Evolutionary conservation across 2,888 invertebrate species (phyloP).

Genomic region (Operophtera brumata): DNA sequence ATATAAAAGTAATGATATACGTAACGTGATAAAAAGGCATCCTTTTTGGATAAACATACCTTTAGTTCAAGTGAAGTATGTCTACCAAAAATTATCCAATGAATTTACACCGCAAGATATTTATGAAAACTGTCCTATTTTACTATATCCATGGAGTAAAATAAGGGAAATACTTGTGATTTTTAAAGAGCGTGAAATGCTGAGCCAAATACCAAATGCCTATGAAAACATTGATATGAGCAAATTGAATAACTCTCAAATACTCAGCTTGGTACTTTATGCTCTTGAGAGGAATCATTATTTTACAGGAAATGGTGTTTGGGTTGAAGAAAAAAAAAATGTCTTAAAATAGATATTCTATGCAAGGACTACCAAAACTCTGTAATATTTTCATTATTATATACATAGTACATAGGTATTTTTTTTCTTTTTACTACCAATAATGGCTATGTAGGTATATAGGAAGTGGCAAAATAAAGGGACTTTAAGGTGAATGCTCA

Average conservation of each 20-base stretch:
- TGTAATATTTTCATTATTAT: too few relatives aligned
- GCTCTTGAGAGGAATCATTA: constrained; percentile 71
- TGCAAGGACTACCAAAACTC: too few relatives aligned
- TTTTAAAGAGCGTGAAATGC: constrained; percentile 36
- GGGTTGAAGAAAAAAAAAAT: constrained; percentile 63
- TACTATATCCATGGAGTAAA: constrained; percentile 74
- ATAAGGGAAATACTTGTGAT: constrained; percentile 49
- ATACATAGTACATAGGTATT: too few relatives aligned
- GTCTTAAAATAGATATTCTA: not conserved
- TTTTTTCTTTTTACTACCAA: too few relatives aligned
- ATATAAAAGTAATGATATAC: constrained; percentile 49
- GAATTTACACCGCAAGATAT: constrained; percentile 61
- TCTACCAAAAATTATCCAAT: constrained; percentile 54
- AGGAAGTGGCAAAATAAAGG: too few relatives aligned
- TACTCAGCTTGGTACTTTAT: constrained; percentile 67
- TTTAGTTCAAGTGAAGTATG: constrained; percentile 63
- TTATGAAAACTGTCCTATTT: constrained; percentile 65
- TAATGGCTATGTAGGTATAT: too few relatives aligned
- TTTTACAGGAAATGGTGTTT: constrained; percentile 74
- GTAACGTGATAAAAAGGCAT: constrained; percentile 58
- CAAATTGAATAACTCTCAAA: constrained; percentile 57
- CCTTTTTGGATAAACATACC: constrained; percentile 75
- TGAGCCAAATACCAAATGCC: constrained; percentile 28
- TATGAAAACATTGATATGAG: constrained; percentile 51
- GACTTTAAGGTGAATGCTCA: too few relatives aligned